Evolutionary conservation across 2,113 vertebrate species (phyloP).

Genomic region (Gobiocypris rarus): DNA sequence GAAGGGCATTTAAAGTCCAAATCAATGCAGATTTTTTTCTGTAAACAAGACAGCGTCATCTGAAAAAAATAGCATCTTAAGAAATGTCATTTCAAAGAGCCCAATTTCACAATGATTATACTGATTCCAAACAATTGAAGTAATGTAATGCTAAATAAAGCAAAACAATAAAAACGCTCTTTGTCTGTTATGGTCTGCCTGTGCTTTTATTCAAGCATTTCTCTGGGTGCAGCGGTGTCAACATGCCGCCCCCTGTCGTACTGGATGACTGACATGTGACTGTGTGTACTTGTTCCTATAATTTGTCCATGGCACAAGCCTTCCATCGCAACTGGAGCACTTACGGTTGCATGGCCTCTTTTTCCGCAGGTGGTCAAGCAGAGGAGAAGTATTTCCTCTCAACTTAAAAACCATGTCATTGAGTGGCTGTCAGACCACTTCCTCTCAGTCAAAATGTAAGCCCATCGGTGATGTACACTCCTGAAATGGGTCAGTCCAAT

Average conservation of each 20-base stretch:
- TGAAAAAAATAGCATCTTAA: constrained; percentile 16
- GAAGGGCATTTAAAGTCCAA: constrained; percentile 7
- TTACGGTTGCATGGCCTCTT: constrained; percentile 62
- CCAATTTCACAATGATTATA: not conserved
- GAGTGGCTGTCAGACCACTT: constrained; percentile 58
- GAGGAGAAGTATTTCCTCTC: constrained; percentile 60
- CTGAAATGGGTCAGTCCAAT: constrained; percentile 42
- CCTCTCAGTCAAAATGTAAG: constrained; percentile 50
- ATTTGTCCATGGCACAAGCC: constrained; percentile 53
- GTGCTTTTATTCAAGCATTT: constrained; percentile 8
- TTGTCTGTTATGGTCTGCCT: not conserved
- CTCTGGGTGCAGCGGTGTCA: not conserved
- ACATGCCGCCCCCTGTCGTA: not conserved
- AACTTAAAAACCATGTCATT: constrained; percentile 56
- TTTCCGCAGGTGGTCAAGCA: constrained; percentile 61
- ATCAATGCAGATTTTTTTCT: constrained; percentile 22
- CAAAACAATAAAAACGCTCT: not conserved
- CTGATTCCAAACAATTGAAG: constrained; percentile 24
- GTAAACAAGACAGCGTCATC: constrained; percentile 12
- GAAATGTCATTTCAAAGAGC: constrained; percentile 10
- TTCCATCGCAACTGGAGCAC: constrained; percentile 50
- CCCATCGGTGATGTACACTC: constrained; percentile 31
- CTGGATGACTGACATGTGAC: constrained; percentile 19
- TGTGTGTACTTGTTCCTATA: constrained; percentile 47
- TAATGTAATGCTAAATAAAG: not conserved